Percentiles rank a stretch among this genome's conserved stretches.
These are phyloP conservation scores for Copsychus sechellarum DNA, from an alignment of 2,113 vertebrate species.

Conservation along the genomic window DNA sequence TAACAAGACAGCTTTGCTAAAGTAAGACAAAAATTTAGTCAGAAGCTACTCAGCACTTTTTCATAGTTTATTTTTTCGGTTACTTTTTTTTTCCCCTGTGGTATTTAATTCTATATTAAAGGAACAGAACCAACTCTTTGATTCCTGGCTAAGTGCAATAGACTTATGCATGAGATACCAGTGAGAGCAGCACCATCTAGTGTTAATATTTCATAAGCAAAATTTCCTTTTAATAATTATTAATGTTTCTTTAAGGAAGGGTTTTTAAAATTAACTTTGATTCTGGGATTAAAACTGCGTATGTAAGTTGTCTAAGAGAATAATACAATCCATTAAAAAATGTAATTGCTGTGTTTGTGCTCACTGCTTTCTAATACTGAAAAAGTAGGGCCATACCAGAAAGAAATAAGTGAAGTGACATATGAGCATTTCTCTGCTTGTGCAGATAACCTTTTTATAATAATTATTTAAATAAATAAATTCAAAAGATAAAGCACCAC, in stretches of 20 bases:
- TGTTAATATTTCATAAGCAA: constrained; percentile 43
- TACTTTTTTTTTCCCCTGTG: background rate
- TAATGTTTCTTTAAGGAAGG: background rate
- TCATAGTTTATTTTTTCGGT: background rate
- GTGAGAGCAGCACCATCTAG: constrained; percentile 74
- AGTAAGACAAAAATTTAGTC: background rate
- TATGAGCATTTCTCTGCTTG: background rate
- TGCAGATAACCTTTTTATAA: background rate
- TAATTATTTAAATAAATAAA: background rate
- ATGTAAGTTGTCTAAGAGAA: background rate
- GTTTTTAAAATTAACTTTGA: background rate
- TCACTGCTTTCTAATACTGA: background rate
- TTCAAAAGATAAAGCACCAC: background rate
- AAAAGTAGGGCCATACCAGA: background rate
- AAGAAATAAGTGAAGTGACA: background rate
- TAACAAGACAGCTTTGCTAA: background rate
- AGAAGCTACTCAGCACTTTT: background rate
- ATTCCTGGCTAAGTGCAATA: background rate
- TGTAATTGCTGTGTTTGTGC: background rate
- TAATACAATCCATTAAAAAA: background rate
- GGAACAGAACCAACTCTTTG: background rate
- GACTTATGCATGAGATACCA: background rate
- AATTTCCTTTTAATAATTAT: background rate
- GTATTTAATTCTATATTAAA: background rate
- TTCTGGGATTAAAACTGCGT: background rate